Conservation (phyloP, 2,113 vertebrate species). For the Marmota flaviventris region DNA sequence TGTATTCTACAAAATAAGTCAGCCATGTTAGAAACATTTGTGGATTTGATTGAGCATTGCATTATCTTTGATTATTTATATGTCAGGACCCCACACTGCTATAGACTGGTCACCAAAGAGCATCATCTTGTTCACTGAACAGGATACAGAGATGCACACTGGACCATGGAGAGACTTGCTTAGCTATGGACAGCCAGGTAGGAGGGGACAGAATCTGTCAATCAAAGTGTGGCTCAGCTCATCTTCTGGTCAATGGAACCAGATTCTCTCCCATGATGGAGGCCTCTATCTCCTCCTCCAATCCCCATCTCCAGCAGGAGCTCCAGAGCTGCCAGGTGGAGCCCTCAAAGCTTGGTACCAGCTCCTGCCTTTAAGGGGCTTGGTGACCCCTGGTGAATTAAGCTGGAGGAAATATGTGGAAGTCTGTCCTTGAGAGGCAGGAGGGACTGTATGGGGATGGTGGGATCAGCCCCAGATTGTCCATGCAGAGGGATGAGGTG, state of each 20-base stretch:
- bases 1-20: background rate
- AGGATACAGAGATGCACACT: background rate
- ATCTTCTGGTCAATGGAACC: background rate
- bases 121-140: background rate
- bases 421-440: background rate
- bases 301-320: background rate
- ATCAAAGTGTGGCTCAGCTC: background rate
- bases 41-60: background rate
- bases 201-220: background rate
- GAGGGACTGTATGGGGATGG: rapidly evolving
- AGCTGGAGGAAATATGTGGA: background rate
- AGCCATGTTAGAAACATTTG: background rate
- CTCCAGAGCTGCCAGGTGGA: background rate
- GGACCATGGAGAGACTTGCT: background rate
- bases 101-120: background rate
- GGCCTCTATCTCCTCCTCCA: background rate
- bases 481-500: background rate
- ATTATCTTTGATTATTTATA: background rate
- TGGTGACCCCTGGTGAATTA: too few relatives aligned
- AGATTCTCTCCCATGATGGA: background rate
- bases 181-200: background rate
- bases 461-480: background rate
- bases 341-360: background rate
- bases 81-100: background rate
- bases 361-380: too few relatives aligned